These are phyloP conservation scores for Caenorhabditis angaria DNA, from an alignment of 2,888 invertebrate genomes.

Conservation along the genomic window DNA sequence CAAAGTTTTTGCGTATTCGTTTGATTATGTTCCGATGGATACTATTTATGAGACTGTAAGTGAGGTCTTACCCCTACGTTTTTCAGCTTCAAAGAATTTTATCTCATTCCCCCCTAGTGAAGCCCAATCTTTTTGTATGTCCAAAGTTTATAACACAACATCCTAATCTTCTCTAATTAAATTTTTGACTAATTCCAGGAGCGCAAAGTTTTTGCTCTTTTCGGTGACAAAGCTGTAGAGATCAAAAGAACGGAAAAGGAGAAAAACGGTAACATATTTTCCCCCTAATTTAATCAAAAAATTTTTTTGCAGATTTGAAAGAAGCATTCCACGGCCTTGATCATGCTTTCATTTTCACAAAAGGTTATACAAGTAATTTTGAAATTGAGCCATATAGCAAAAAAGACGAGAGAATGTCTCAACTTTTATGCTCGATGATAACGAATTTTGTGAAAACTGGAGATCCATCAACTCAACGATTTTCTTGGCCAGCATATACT, in stretches of 20 bases:
- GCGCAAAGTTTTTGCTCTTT: conserved; percentile 57
- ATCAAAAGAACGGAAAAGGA: conserved; percentile 53
- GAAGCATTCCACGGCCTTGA: conserved; percentile 71
- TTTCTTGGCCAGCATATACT: conserved; percentile 63
- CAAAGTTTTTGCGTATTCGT: conserved; percentile 69
- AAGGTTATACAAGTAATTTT: conserved; percentile 66
- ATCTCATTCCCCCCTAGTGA: no score
- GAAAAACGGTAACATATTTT: conserved; percentile 26
- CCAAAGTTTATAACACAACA: no score
- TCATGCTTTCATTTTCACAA: conserved; percentile 71
- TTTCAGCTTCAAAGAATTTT: not conserved
- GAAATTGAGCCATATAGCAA: conserved; percentile 67
- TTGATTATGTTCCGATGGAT: conserved; percentile 69
- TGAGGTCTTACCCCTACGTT: no score
- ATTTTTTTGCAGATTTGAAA: conserved; percentile 29
- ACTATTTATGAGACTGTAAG: conserved; percentile 67
- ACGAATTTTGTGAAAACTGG: conserved; percentile 67
- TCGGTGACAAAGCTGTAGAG: conserved; percentile 65
- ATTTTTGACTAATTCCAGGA: conserved; percentile 34
- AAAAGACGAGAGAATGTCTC: conserved; percentile 66
- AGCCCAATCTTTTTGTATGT: no score
- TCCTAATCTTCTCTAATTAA: not conserved
- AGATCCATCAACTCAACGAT: conserved; percentile 55
- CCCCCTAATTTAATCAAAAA: not conserved
- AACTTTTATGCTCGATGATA: conserved; percentile 64